Conservation (phyloP, 2,888 invertebrate genomes). For the Lepidonotus clava region DNA sequence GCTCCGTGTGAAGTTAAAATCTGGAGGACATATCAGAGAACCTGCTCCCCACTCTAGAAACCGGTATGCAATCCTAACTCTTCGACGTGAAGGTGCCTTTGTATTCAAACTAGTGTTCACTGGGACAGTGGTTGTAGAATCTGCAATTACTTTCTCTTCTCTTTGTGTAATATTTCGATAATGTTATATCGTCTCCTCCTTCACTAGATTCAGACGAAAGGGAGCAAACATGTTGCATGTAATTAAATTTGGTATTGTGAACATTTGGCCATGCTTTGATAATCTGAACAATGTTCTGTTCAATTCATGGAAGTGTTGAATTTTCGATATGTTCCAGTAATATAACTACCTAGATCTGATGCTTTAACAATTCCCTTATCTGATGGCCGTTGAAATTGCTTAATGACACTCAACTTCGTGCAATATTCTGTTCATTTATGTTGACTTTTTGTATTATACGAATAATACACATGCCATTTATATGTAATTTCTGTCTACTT, state of each 20-base stretch:
- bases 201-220: background rate
- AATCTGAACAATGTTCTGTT: no score
- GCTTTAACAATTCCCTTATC: no score
- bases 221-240: background rate
- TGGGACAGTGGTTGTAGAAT: no score
- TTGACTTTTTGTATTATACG: no score
- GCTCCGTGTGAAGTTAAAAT: background rate
- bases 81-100: background rate
- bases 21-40: background rate
- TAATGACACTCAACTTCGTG: no score
- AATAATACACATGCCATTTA: no score
- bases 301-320: no score
- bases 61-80: background rate
- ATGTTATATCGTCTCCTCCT: background rate
- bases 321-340: no score
- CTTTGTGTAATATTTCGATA: background rate
- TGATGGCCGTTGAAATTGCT: no score
- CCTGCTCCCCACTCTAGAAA: background rate
- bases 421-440: no score
- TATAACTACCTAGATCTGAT: no score
- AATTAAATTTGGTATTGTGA: background rate
- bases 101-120: background rate
- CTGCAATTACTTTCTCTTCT: background rate
- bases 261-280: background rate
- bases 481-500: no score